Percentiles rank a stretch among this genome's conserved stretches.
Conservation (phyloP, 2,113 vertebrate genomes). For the Carettochelys insculpta region DNA sequence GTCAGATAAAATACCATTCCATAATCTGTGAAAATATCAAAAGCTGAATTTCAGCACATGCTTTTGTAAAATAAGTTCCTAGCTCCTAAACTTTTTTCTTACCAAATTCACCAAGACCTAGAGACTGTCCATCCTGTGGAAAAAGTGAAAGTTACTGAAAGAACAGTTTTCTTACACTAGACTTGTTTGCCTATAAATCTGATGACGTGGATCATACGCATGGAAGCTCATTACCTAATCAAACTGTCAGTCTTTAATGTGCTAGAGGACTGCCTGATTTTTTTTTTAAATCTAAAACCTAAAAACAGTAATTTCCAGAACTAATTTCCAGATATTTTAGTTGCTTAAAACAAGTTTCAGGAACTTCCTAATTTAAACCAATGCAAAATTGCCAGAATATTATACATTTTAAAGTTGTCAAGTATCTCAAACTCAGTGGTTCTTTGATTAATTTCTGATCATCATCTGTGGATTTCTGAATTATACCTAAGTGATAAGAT, state of each 20-base stretch:
- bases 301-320: too few species aligned
- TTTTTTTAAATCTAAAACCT: too few species aligned
- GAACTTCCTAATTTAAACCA: background rate
- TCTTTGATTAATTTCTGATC: background rate
- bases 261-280: too few species aligned
- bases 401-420: background rate
- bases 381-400: background rate
- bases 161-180: too few species aligned
- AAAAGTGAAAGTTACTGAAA: too few species aligned
- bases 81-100: background rate
- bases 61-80: slow-evolving; percentile 47
- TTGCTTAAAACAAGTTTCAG: background rate
- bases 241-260: too few species aligned
- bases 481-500: background rate
- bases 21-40: slow-evolving; percentile 51
- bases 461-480: background rate
- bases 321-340: background rate
- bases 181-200: slow-evolving; percentile 15
- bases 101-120: background rate
- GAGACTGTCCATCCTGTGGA: background rate
- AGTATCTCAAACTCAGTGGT: background rate
- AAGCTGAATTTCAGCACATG: background rate
- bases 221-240: too few species aligned
- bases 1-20: slow-evolving; percentile 52
- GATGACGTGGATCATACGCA: too few species aligned